phyloP scores from a whole-genome alignment of 2,888 invertebrate genomes.

The Drosophila borborema region DNA sequence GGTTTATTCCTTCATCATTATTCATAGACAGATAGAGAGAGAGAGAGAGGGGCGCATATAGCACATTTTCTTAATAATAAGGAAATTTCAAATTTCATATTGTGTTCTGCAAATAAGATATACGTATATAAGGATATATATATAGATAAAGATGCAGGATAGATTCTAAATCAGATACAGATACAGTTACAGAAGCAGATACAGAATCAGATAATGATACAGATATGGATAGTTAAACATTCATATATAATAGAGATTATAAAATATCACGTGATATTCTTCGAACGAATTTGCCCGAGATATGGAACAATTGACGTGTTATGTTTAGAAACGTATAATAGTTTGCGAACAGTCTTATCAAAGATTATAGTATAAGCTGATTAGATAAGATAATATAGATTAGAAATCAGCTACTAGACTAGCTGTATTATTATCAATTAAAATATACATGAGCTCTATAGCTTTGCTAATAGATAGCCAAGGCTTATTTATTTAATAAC shows the following conservation, averaged over 20 bases:
- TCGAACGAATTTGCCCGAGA: too few species aligned
- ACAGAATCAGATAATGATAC: neutral
- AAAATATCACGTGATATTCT: neutral
- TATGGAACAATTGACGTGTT: neutral
- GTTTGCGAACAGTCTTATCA: neutral
- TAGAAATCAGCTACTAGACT: neutral
- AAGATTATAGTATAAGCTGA: neutral
- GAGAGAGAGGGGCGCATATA: too few species aligned
- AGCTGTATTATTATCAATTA: neutral
- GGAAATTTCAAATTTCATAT: neutral
- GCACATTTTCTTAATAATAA: too few species aligned
- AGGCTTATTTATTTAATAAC: neutral
- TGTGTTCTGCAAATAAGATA: too few species aligned
- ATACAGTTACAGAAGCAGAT: neutral
- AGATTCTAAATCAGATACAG: neutral
- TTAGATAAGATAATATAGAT: conserved; percentile 11
- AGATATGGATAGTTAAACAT: neutral
- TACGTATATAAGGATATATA: neutral
- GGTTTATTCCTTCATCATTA: too few species aligned
- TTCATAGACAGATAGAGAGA: too few species aligned
- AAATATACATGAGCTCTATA: neutral
- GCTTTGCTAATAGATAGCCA: too few species aligned
- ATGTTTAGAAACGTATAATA: neutral
- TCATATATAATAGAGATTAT: neutral
- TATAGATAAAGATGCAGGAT: neutral